Evolutionary conservation across 2,797 vertebrate genomes (phyloP).

Genomic region (Danio albolineatus): DNA sequence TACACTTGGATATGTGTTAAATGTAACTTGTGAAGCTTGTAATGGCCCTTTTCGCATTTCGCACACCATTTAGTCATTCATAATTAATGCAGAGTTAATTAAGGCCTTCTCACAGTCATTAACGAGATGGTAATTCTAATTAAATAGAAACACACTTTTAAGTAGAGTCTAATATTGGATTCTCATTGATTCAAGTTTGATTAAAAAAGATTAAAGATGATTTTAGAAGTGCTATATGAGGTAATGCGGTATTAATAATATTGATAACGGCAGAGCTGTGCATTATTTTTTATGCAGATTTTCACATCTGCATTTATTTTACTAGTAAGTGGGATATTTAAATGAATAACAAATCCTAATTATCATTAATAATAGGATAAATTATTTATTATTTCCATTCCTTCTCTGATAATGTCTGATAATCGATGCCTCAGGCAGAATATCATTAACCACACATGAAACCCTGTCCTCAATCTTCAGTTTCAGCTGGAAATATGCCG

Average conservation of each 20-base stretch:
- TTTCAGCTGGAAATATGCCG: too few species aligned
- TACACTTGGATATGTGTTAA: constrained; percentile 39
- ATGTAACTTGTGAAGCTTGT: constrained; percentile 71
- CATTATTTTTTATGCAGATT: background rate
- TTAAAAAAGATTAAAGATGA: constrained; percentile 50
- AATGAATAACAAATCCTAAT: background rate
- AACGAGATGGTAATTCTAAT: constrained; percentile 77
- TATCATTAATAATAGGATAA: too few species aligned
- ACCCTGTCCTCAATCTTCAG: too few species aligned
- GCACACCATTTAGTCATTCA: constrained; percentile 78
- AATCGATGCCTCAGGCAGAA: too few species aligned
- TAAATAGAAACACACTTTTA: constrained; percentile 72
- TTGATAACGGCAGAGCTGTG: background rate
- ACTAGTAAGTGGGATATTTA: background rate
- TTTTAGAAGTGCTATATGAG: constrained; percentile 12
- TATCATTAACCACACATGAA: too few species aligned
- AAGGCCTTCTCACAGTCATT: constrained; percentile 75
- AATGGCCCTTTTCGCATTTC: constrained; percentile 74
- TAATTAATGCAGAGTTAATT: constrained; percentile 81
- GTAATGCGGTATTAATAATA: constrained; percentile 4
- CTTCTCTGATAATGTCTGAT: too few species aligned
- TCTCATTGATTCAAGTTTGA: constrained; percentile 59
- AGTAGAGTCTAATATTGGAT: constrained; percentile 70
- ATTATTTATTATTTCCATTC: too few species aligned
- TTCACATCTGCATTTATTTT: background rate